Evolutionary conservation across 1,140 invertebrate species (phyloP).

Genomic region (Leptonema lineaticorne): DNA sequence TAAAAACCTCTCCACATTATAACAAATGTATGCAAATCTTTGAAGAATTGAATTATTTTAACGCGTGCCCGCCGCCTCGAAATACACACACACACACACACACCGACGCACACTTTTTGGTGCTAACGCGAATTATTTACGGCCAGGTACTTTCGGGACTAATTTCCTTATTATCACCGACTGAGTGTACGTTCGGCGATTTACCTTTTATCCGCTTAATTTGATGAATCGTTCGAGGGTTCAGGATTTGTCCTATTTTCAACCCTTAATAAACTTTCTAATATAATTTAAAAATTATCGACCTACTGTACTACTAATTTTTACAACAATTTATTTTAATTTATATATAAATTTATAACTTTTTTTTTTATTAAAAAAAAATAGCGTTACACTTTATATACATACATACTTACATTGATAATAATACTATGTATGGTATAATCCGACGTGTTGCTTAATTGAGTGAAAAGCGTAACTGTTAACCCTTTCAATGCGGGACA

Average conservation of each 20-base stretch:
- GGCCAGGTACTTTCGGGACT: neutral
- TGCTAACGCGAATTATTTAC: neutral
- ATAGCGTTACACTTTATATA: too few species aligned
- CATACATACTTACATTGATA: too few species aligned
- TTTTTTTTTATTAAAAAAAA: too few species aligned
- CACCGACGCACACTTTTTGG: neutral
- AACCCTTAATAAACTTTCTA: neutral
- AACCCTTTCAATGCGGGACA: slow-evolving; percentile 1
- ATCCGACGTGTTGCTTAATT: neutral
- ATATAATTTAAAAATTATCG: too few species aligned
- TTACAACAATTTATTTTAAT: too few species aligned
- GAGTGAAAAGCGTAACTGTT: neutral
- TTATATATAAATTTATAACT: too few species aligned
- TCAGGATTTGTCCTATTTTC: neutral
- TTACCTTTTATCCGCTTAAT: too few species aligned
- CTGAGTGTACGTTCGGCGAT: neutral
- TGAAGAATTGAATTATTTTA: neutral
- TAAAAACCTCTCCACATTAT: neutral
- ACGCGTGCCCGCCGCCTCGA: neutral
- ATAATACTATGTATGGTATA: too few species aligned
- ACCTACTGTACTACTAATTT: too few species aligned
- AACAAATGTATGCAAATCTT: slow-evolving; percentile 2
- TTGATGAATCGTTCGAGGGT: neutral
- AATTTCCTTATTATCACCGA: neutral
- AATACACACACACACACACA: too few species aligned